Conservation (phyloP, 2,888 invertebrate genomes). For the Sphaerophoria taeniata region DNA sequence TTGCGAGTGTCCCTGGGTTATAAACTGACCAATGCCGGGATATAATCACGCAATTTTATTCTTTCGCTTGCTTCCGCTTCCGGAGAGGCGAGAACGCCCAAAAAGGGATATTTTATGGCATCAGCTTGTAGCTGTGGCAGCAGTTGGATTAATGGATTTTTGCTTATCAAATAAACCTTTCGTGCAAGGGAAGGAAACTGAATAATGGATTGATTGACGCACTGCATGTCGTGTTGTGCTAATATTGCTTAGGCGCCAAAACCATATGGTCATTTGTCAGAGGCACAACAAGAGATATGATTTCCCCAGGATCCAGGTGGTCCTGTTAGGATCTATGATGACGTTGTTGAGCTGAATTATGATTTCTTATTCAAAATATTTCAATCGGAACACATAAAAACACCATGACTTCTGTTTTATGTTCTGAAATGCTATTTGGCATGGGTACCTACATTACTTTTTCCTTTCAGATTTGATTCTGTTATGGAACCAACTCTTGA, state of each 20-base stretch:
- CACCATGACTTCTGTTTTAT: too few relatives aligned
- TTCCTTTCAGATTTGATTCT: too few relatives aligned
- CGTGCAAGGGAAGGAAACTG: slow-evolving; percentile 67
- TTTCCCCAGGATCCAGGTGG: too few relatives aligned
- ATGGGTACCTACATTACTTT: too few relatives aligned
- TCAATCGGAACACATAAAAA: too few relatives aligned
- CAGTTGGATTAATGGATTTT: slow-evolving; percentile 71
- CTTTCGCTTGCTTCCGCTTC: slow-evolving; percentile 53
- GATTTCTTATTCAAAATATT: too few relatives aligned
- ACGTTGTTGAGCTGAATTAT: too few relatives aligned
- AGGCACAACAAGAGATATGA: too few relatives aligned
- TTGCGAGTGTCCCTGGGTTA: slow-evolving; percentile 40
- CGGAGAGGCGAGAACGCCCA: slow-evolving; percentile 48
- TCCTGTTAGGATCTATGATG: too few relatives aligned
- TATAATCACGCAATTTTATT: slow-evolving; percentile 65
- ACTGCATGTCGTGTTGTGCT: slow-evolving; percentile 13
- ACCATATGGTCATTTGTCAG: slow-evolving; percentile 59
- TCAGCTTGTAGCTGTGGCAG: slow-evolving; percentile 31
- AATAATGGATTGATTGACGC: slow-evolving; percentile 68
- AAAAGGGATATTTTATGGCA: slow-evolving; percentile 35
- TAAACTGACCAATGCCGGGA: slow-evolving; percentile 66
- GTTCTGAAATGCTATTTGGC: too few relatives aligned
- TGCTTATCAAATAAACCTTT: slow-evolving; percentile 59
- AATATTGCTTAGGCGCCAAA: slow-evolving; percentile 59
- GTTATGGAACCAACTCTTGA: too few relatives aligned